A percentile compares a stretch with the other conserved stretches of the same genome.
phyloP scores from a whole-genome alignment of 2,113 vertebrate species.

The Callorhinus ursinus region DNA sequence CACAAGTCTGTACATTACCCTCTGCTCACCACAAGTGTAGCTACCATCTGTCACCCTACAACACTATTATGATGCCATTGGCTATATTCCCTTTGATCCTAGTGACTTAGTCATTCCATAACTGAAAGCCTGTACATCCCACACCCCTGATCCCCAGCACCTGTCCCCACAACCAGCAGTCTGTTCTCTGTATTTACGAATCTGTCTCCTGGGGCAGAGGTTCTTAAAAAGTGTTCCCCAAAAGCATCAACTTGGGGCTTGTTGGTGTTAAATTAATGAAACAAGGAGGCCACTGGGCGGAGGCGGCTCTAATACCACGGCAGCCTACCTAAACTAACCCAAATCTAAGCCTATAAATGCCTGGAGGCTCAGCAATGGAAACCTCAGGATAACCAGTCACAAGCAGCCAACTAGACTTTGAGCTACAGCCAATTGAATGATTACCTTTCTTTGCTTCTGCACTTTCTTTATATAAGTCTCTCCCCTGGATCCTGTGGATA shows the following conservation, averaged over 20 bases:
- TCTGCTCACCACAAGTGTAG: not conserved
- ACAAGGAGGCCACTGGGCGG: not conserved
- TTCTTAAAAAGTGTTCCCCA: not conserved
- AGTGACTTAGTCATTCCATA: not conserved
- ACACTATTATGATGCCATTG: not conserved
- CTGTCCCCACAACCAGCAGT: not conserved
- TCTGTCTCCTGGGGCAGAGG: not conserved
- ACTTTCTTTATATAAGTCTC: not conserved
- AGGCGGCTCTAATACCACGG: too few species aligned
- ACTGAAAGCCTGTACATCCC: not conserved
- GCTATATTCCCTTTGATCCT: not conserved
- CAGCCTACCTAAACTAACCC: not conserved
- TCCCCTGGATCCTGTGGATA: not conserved
- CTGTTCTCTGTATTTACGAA: not conserved
- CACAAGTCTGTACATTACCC: not conserved
- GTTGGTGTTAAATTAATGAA: not conserved
- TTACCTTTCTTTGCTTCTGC: not conserved
- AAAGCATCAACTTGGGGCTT: not conserved
- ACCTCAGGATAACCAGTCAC: not conserved
- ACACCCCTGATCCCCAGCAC: not conserved
- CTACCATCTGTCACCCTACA: not conserved
- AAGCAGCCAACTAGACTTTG: too few species aligned
- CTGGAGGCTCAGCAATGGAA: not conserved
- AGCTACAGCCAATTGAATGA: not conserved
- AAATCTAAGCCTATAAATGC: not conserved